phyloP scores from a whole-genome alignment of 2,797 vertebrate genomes.

The Danio choprae region DNA sequence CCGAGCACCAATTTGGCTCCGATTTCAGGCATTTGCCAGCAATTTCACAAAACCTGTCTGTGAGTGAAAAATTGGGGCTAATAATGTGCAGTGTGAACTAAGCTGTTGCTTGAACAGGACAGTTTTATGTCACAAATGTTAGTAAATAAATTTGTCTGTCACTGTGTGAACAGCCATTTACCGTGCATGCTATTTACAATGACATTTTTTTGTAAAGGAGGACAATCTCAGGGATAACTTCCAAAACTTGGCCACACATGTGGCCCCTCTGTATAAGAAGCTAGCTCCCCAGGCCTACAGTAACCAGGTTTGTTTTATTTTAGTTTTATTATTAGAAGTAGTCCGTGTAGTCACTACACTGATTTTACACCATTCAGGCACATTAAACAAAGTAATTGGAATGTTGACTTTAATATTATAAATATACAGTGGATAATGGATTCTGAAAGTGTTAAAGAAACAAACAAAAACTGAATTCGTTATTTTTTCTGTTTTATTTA shows the following conservation, averaged over 20 bases:
- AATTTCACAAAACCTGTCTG: too few species aligned
- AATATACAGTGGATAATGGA: background rate
- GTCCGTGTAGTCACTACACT: background rate
- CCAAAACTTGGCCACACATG: slow-evolving; percentile 90
- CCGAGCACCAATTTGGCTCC: too few species aligned
- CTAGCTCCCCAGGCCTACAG: slow-evolving; percentile 94
- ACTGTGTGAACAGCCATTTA: background rate
- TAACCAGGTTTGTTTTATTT: slow-evolving; percentile 90
- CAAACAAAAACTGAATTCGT: background rate
- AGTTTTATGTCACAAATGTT: background rate
- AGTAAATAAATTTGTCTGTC: background rate
- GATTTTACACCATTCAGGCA: background rate
- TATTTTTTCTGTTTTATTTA: slow-evolving; percentile 63
- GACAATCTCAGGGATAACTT: slow-evolving; percentile 93
- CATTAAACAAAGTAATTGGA: background rate
- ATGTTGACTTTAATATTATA: background rate
- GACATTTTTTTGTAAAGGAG: slow-evolving; percentile 79
- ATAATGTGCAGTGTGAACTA: background rate
- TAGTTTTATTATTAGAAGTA: slow-evolving; percentile 44
- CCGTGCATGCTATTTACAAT: background rate
- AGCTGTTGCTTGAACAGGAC: background rate
- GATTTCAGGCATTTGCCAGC: too few species aligned
- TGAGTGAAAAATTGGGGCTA: too few species aligned
- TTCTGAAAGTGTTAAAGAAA: background rate
- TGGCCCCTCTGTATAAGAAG: slow-evolving; percentile 91